phyloP scores from a whole-genome alignment of 2,797 vertebrate genomes.

The Acipenser transmontanus region DNA sequence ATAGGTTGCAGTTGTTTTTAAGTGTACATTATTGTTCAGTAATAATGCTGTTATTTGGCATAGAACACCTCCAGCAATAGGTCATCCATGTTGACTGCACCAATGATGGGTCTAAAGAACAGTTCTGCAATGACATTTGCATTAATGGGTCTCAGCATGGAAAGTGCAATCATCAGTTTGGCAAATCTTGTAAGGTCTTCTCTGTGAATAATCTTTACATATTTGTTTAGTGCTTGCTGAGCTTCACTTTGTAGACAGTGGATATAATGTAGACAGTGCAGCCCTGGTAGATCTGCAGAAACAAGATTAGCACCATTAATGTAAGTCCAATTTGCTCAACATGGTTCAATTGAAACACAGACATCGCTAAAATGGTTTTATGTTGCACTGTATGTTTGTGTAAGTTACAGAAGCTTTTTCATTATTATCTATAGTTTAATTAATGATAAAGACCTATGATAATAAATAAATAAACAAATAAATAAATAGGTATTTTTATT shows the following conservation, averaged over 20 bases:
- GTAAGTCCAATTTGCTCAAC: not conserved
- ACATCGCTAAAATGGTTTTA: not conserved
- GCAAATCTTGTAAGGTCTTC: constrained; percentile 53
- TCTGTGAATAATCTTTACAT: constrained; percentile 55
- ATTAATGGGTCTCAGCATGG: constrained; percentile 60
- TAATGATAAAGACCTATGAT: too few relatives aligned
- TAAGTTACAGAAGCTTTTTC: too few relatives aligned
- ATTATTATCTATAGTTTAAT: too few relatives aligned
- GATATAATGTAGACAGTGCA: constrained; percentile 59
- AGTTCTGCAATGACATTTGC: constrained; percentile 65
- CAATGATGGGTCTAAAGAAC: constrained; percentile 75
- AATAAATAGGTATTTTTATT: too few relatives aligned
- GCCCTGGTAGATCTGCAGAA: constrained; percentile 57
- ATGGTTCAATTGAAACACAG: too few relatives aligned
- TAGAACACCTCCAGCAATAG: constrained; percentile 73
- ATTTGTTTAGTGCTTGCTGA: constrained; percentile 65
- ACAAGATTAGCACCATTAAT: constrained; percentile 19
- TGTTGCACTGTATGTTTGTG: not conserved
- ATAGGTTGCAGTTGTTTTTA: not conserved
- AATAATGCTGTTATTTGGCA: constrained; percentile 29
- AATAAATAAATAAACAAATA: too few relatives aligned
- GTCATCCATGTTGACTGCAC: constrained; percentile 64
- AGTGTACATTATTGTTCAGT: not conserved
- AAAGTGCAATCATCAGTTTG: constrained; percentile 57
- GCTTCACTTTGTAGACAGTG: constrained; percentile 67